Evolutionary conservation across 92 coral and sea anemone species (phyloP), one percentile per base, ranked within the genome.

Genomic region (Parazoanthus atlanticus): DNA sequence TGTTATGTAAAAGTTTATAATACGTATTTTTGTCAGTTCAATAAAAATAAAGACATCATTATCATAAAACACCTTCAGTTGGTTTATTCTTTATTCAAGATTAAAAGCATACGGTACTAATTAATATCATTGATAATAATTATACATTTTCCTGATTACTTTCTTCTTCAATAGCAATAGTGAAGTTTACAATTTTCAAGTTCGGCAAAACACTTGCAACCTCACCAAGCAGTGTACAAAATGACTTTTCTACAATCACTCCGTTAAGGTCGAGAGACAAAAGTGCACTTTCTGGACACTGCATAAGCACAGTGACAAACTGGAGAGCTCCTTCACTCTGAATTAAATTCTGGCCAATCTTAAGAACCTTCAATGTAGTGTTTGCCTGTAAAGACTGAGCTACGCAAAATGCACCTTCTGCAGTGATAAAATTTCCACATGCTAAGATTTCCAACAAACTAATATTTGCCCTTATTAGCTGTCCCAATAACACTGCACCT

Each of bases 401-500:
- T 8, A 97, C 47, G 58, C 82, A 83, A 31, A 79, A 67, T 15
- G 99, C 99, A 25, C 98, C 99, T 36, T 90, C 84, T 3, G 66
- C 91, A 17, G 94, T 74, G 64, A 95, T 85, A 32, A 97, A 89
- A 77, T 97, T 97, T 26, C 99, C 99, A 69, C 96, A 95, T 17
- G 92, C 91, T 31, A 81, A 43, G 31, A 97, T 69, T 70, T 93
- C 94, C 31, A 85, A 26, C 71, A 97, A 88, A 58, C 94, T 91
- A 69, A 71, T 88, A 70, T 86, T 94, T 29, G 67, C 86, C 26
- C 82, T 88, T 21, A 97, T 88, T 1, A 93, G 71, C 5, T 94
- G 94, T 9, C 94, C 95, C 19, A 95, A 79, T 30, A 82, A 80
- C 75, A 84, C 82, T 47, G 96, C 95, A n/a, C 99, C 98, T 6